phyloP scores from a whole-genome alignment of 1,140 invertebrate species.

The Pachyrhynchus sulphureomaculatus region DNA sequence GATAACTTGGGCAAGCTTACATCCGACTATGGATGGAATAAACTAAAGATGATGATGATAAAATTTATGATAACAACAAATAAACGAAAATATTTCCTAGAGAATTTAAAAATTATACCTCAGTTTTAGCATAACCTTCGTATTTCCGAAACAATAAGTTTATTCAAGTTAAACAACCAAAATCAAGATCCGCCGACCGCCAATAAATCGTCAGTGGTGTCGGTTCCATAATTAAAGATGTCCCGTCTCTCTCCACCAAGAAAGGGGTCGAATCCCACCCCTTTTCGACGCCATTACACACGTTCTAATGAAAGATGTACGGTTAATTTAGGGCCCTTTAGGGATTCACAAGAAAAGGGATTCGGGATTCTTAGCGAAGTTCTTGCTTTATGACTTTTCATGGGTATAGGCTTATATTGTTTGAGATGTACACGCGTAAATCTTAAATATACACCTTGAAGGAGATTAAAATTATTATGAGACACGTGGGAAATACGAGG shows the following conservation, averaged over 20 bases:
- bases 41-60: too few species aligned
- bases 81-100: too few species aligned
- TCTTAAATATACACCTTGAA: too few species aligned
- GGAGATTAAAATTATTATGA: too few species aligned
- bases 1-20: too few species aligned
- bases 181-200: constrained; percentile 17
- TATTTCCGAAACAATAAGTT: too few species aligned
- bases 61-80: too few species aligned
- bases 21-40: too few species aligned
- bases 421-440: constrained; percentile 2
- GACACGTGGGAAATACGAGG: too few species aligned
- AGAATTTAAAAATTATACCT: too few species aligned
- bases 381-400: constrained; percentile 31
- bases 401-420: constrained; percentile 27
- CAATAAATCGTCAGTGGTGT: constrained; percentile 32
- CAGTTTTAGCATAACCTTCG: too few species aligned
- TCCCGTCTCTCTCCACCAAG: background rate
- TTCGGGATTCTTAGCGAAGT: constrained; percentile 27
- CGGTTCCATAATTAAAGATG: constrained; percentile 35
- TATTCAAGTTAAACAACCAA: too few species aligned
- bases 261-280: constrained; percentile 24
- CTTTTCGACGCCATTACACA: constrained; percentile 32
- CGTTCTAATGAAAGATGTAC: constrained; percentile 35
- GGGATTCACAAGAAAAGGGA: constrained; percentile 31
- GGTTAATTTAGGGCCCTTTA: constrained; percentile 33